A percentile compares a stretch with the other conserved stretches of the same genome.
Conservation (phyloP, 64 coral and sea anemone species). For the Dendronephthya gigantea region DNA sequence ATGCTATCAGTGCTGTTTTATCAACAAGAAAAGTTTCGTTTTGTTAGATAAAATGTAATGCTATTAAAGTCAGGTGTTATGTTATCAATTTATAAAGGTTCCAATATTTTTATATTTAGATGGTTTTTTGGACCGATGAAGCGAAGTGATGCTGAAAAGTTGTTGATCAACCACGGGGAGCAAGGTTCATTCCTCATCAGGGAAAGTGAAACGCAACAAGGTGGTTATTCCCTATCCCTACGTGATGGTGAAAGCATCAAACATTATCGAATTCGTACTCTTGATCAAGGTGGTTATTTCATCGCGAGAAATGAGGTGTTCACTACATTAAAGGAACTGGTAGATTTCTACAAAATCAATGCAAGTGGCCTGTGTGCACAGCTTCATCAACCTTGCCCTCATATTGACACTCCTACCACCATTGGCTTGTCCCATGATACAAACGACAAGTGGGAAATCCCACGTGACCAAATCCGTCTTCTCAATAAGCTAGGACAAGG, state of each 20-base stretch:
- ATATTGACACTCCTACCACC: background rate
- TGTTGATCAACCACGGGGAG: conserved; percentile 80
- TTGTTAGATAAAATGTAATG: no score
- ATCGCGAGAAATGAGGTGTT: background rate
- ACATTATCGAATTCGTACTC: conserved; percentile 1
- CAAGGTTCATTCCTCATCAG: conserved; percentile 81
- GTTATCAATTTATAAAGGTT: background rate
- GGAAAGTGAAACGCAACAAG: conserved; percentile 90
- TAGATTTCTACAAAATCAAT: background rate
- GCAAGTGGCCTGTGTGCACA: conserved; percentile 5
- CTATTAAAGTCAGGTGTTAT: no score
- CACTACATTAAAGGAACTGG: background rate
- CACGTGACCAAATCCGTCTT: background rate
- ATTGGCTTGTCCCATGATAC: background rate
- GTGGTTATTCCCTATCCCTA: conserved; percentile 77
- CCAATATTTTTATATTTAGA: conserved; percentile 31
- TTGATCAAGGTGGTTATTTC: background rate
- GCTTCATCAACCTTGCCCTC: background rate
- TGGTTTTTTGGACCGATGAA: conserved; percentile 95
- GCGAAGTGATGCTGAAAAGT: conserved; percentile 88
- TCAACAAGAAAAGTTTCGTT: no score
- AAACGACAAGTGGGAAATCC: conserved; percentile 7
- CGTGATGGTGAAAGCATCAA: background rate
- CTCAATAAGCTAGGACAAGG: background rate
- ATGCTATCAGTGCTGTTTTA: no score